Evolutionary conservation across 2,797 vertebrate genomes (phyloP).

Genomic region (Pantherophis alleghaniensis): DNA sequence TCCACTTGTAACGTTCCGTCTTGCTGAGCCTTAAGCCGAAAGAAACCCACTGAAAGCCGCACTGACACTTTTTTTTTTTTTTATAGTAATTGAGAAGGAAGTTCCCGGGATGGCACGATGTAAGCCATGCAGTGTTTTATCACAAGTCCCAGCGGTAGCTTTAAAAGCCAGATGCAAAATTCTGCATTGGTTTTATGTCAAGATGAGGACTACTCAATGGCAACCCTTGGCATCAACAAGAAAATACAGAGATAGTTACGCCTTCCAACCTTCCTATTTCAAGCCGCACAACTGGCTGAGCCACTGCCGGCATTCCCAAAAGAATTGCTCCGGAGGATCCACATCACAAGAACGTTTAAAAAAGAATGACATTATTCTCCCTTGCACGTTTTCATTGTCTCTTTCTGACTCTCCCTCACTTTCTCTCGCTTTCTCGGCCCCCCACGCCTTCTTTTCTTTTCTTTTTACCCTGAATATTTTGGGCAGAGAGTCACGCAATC

Average conservation of each 20-base stretch:
- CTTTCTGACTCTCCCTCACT: not conserved
- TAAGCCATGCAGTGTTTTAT: not conserved
- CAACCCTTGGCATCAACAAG: not conserved
- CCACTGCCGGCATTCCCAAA: not conserved
- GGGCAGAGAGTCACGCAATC: not conserved
- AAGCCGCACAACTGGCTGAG: not conserved
- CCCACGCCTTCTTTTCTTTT: not conserved
- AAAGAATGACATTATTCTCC: not conserved
- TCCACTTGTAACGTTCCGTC: not conserved
- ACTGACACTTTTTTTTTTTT: not conserved
- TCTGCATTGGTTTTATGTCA: not conserved
- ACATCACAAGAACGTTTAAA: not conserved
- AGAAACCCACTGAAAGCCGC: not conserved
- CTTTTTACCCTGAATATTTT: constrained; percentile 15
- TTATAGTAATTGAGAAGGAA: not conserved
- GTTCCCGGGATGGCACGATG: not conserved
- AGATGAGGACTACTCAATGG: not conserved
- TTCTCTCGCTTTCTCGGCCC: not conserved
- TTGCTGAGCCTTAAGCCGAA: not conserved
- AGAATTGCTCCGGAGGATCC: not conserved
- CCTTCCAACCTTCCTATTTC: not conserved
- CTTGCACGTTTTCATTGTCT: not conserved
- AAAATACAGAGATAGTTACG: not conserved
- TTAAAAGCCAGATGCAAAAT: not conserved
- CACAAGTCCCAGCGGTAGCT: not conserved